A percentile compares a stretch with the other conserved stretches of the same genome.
Conservation (phyloP, 2,113 vertebrate genomes). For the Tupaia tana region DNA sequence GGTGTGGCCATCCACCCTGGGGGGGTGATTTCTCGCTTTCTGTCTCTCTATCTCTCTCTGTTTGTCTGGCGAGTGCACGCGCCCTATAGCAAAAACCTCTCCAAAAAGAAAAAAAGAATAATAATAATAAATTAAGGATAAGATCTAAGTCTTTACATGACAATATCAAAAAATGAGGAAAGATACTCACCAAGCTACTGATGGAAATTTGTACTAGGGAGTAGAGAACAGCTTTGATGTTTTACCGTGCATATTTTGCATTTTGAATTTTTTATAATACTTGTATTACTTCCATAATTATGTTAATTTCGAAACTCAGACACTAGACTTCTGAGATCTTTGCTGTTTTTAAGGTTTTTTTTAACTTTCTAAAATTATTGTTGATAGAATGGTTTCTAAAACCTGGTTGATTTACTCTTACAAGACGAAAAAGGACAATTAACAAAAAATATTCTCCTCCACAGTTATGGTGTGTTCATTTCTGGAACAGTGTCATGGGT, state of each 20-base stretch:
- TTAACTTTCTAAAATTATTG: not conserved
- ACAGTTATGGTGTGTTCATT: not conserved
- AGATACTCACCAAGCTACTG: not conserved
- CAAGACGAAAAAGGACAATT: not conserved
- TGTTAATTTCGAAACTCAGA: constrained; percentile 45
- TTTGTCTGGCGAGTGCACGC: no score
- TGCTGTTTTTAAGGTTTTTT: not conserved
- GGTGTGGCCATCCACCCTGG: no score
- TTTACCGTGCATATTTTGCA: not conserved
- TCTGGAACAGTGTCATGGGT: not conserved
- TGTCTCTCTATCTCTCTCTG: no score
- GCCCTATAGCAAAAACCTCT: no score
- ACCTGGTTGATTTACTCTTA: not conserved
- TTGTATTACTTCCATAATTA: not conserved
- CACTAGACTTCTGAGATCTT: not conserved
- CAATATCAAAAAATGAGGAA: not conserved
- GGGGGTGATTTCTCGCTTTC: no score
- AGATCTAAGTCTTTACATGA: not conserved
- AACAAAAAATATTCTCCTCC: not conserved
- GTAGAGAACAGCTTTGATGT: not conserved
- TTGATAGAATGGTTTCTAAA: not conserved
- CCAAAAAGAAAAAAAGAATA: not conserved
- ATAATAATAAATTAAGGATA: not conserved
- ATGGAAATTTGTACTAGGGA: not conserved
- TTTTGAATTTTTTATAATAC: constrained; percentile 5